Conservation (phyloP, 53 echinoderm and acorn worm species). For the Hippasteria phrygiana region DNA sequence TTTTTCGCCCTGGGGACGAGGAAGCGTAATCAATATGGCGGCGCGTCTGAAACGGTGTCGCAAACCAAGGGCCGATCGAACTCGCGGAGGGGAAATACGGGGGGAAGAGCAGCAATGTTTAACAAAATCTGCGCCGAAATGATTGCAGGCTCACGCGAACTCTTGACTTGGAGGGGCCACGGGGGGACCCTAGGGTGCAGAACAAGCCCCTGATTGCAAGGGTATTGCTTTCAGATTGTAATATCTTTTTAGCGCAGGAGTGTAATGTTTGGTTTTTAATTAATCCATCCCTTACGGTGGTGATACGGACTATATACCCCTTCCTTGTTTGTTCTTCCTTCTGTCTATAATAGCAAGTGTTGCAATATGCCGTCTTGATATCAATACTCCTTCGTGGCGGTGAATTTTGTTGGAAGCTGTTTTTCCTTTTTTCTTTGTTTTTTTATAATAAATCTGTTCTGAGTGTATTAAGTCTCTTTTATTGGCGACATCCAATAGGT, state of each 20-base stretch:
- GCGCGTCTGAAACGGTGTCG: slow-evolving; percentile 68
- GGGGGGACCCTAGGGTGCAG: slow-evolving; percentile 18
- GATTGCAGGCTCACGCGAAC: slow-evolving; percentile 62
- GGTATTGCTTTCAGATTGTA: slow-evolving; percentile 60
- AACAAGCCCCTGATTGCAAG: slow-evolving; percentile 49
- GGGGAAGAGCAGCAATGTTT: slow-evolving; percentile 13
- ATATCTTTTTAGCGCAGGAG: slow-evolving; percentile 55
- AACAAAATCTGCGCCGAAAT: slow-evolving; percentile 46
- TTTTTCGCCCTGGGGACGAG: slow-evolving; percentile 56
- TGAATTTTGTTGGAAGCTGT: not conserved
- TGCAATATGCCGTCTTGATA: slow-evolving; percentile 39
- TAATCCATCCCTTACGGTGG: slow-evolving; percentile 42
- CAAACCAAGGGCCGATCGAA: slow-evolving; percentile 54
- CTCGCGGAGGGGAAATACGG: not conserved
- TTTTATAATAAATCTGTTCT: not conserved
- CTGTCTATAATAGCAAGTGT: slow-evolving; percentile 1
- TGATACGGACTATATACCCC: not conserved
- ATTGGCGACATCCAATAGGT: no score
- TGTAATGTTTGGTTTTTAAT: slow-evolving; percentile 69
- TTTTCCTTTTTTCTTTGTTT: not conserved
- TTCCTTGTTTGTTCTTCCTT: slow-evolving; percentile 33
- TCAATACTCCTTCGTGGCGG: slow-evolving; percentile 8
- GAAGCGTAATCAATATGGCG: slow-evolving; percentile 64
- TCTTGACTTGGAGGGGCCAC: slow-evolving; percentile 42
- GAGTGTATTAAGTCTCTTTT: not conserved